These are phyloP conservation scores for Spodoptera picta DNA, from an alignment of 2,888 invertebrate genomes.

Conservation along the genomic window DNA sequence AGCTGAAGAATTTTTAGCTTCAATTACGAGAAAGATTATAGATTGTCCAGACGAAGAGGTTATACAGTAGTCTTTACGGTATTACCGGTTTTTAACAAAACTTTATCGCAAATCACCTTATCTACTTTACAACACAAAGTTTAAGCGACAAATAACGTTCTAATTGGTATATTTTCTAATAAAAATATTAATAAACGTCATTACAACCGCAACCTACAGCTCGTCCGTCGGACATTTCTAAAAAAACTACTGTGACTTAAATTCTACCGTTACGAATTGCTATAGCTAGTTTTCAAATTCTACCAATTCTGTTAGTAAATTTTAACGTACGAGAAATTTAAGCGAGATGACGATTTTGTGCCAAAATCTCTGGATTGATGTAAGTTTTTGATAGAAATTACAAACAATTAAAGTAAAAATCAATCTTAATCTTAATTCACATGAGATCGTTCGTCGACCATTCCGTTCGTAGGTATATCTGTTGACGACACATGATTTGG, in stretches of 20 bases:
- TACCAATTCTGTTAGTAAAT: slow-evolving; percentile 8
- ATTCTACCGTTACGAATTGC: slow-evolving; percentile 44
- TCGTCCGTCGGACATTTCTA: slow-evolving; percentile 72
- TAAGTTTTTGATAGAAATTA: too few relatives aligned
- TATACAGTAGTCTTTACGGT: slow-evolving; percentile 59
- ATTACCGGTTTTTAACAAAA: slow-evolving; percentile 30
- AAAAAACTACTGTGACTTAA: slow-evolving; percentile 63
- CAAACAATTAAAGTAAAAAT: too few relatives aligned
- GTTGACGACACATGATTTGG: too few relatives aligned
- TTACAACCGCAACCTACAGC: slow-evolving; percentile 60
- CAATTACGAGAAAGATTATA: slow-evolving; percentile 70
- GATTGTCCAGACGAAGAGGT: slow-evolving; percentile 73
- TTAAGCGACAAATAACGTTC: slow-evolving; percentile 39
- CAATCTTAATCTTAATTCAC: too few relatives aligned
- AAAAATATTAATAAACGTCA: slow-evolving; percentile 58
- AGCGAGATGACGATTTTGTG: too few relatives aligned
- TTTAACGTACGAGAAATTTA: too few relatives aligned
- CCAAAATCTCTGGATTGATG: too few relatives aligned
- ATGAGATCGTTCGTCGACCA: too few relatives aligned
- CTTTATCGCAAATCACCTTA: slow-evolving; percentile 5
- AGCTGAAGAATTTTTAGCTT: slow-evolving; percentile 71
- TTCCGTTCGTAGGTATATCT: too few relatives aligned
- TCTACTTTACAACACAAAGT: slow-evolving; percentile 21
- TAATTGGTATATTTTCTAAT: slow-evolving; percentile 51
- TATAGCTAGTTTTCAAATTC: slow-evolving; percentile 9